Base-by-base conservation (phyloP, 2,888 invertebrate species). In the Xestobium rufovillosum region DNA sequence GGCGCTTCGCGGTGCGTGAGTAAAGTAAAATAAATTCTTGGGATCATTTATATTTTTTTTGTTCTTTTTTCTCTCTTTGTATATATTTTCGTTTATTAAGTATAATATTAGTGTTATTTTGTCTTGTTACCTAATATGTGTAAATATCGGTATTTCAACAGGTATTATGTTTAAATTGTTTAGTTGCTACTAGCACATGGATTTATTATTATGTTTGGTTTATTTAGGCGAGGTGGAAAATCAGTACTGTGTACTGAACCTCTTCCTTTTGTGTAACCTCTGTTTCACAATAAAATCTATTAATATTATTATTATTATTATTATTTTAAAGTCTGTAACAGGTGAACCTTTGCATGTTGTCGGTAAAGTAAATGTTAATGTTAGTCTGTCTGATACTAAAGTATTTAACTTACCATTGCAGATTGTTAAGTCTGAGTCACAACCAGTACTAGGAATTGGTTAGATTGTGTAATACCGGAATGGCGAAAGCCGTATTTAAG, bases 371-470 rank as follows among this genome's bases (percentile, higher is more conserved):
- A 34, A 34, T 6, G 26, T 34, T 26, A 32, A 16, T 14, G 26
- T 11, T 33, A 10, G 10, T 26, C 23, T n/a, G n/a, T 33, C 3
- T 4, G n/a, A 33, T 12, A 3, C 9, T 11, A n/a, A n/a, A n/a
- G n/a, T n/a, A n/a, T n/a, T n/a, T n/a, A n/a, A n/a, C n/a, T 12
- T 35, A 12, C n/a, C 28, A 3, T 11, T 35, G 14, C 14, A 31
- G 6, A 12, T 36, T 15, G 16, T 36, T 13, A 14, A 33, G 17
- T 30, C 29, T 2, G 3, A 31, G 6, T n/a, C 11, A 14, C 12
- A 30, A 9, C 31, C 31, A 19, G 31, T 14, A 12, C 36, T 36
- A 9, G 31, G 6, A 12, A 31, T 31, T 31, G 31, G 31, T 10
- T 31, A 14, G 14, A 31, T 31, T 8, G 4, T 4, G 4, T 31